A percentile compares a stretch with the other conserved stretches of the same genome.
phyloP scores from a whole-genome alignment of 2,888 invertebrate species.

The Pedicia rivosa region DNA sequence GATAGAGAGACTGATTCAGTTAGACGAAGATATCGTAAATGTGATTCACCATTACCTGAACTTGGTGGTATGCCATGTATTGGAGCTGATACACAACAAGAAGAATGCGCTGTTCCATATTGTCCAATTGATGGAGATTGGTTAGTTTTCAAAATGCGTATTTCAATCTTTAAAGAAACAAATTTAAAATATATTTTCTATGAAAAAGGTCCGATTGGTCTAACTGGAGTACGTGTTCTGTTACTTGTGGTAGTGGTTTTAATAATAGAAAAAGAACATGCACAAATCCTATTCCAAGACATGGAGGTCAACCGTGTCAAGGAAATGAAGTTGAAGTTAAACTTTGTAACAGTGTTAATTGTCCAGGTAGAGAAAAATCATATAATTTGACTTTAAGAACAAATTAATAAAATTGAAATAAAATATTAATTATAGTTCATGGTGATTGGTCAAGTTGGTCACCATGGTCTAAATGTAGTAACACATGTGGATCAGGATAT shows the following conservation, averaged over 20 bases:
- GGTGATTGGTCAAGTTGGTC: conserved; percentile 25
- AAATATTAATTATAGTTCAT: conserved; percentile 6
- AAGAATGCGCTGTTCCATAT: conserved; percentile 24
- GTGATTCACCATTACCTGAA: conserved; percentile 27
- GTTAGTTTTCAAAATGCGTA: too few relatives aligned
- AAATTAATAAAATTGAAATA: background rate
- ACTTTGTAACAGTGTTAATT: conserved; percentile 1
- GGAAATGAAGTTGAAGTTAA: conserved; percentile 13
- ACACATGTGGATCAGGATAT: conserved; percentile 24
- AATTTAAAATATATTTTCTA: too few relatives aligned
- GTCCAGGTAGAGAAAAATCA: background rate
- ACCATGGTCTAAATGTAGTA: conserved; percentile 24
- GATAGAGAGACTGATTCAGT: conserved; percentile 16
- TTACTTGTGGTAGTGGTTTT: conserved; percentile 22
- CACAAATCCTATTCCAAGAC: conserved; percentile 20
- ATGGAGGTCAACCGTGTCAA: conserved; percentile 26
- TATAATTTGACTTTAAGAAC: background rate
- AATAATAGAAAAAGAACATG: conserved; percentile 19
- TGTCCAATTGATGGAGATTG: conserved; percentile 32
- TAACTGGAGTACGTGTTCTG: conserved; percentile 22
- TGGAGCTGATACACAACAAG: conserved; percentile 25
- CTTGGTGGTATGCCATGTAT: conserved; percentile 28
- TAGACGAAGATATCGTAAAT: conserved; percentile 25
- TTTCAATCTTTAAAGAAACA: background rate
- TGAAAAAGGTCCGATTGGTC: conserved; percentile 25